Evolutionary conservation across 2,113 vertebrate species (phyloP).

Genomic region (Indicator indicator): DNA sequence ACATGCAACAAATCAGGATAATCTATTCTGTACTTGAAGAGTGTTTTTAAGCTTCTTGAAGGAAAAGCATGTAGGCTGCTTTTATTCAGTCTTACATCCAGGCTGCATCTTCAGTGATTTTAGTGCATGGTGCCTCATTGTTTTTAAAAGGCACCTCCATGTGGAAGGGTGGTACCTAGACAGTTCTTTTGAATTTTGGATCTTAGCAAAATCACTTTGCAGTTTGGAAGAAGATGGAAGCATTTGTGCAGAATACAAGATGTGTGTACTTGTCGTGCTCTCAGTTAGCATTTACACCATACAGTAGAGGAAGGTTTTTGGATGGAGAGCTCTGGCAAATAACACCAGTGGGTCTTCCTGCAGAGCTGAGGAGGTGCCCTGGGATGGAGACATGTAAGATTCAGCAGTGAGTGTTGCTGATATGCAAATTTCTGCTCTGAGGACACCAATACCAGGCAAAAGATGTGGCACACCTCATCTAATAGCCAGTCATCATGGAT

Average conservation of each 20-base stretch:
- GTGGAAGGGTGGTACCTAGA: background rate
- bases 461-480: background rate
- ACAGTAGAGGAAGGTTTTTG: background rate
- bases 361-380: background rate
- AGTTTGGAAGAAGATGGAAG: background rate
- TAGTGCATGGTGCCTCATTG: background rate
- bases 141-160: background rate
- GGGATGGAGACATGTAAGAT: background rate
- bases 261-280: accelerated
- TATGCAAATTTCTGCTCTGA: background rate
- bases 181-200: background rate
- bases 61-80: background rate
- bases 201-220: background rate
- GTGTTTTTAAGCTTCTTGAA: background rate
- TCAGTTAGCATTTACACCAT: background rate
- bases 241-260: background rate
- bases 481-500: background rate
- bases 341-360: background rate
- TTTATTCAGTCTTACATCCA: background rate
- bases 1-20: background rate
- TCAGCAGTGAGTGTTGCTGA: background rate
- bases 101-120: background rate
- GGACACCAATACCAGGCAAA: background rate
- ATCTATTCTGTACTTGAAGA: background rate
- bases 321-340: background rate